Evolutionary conservation across 2,113 vertebrate genomes (phyloP).

Genomic region (Nycticryphes semicollaris): DNA sequence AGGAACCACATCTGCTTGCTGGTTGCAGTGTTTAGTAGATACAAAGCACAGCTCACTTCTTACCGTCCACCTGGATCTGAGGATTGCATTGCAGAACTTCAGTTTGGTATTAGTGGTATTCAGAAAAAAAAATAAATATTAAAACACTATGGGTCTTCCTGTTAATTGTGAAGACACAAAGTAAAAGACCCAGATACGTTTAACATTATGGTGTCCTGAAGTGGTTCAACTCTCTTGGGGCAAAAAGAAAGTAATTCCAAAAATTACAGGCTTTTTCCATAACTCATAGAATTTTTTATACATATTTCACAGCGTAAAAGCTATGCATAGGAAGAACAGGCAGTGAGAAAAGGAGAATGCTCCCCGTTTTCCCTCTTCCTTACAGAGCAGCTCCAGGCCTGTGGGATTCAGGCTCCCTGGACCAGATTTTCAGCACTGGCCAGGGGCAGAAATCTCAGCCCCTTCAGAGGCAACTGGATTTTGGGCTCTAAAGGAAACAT

Average conservation of each 20-base stretch:
- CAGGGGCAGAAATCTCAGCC: rapidly evolving
- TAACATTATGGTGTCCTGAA: neutral
- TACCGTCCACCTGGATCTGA: neutral
- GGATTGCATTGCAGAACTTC: neutral
- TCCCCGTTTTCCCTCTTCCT: neutral
- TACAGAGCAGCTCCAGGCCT: neutral
- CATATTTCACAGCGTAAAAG: neutral
- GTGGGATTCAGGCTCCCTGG: neutral
- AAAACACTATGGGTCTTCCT: neutral
- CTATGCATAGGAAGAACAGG: neutral
- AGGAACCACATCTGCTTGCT: neutral
- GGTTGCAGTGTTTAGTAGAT: neutral
- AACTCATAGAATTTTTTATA: neutral
- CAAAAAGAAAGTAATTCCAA: neutral
- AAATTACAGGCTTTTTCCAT: neutral
- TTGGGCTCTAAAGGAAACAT: neutral
- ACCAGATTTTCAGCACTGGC: neutral
- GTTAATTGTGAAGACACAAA: neutral
- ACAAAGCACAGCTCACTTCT: neutral
- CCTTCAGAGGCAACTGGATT: neutral
- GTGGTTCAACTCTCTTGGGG: neutral
- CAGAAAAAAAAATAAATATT: neutral
- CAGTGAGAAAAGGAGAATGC: neutral
- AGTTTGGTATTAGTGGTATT: neutral
- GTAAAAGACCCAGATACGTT: neutral